Percentiles rank a stretch among this genome's conserved stretches.
These are phyloP conservation scores for Plebejus melissa DNA, from an alignment of 2,888 invertebrate species.

Conservation along the genomic window DNA sequence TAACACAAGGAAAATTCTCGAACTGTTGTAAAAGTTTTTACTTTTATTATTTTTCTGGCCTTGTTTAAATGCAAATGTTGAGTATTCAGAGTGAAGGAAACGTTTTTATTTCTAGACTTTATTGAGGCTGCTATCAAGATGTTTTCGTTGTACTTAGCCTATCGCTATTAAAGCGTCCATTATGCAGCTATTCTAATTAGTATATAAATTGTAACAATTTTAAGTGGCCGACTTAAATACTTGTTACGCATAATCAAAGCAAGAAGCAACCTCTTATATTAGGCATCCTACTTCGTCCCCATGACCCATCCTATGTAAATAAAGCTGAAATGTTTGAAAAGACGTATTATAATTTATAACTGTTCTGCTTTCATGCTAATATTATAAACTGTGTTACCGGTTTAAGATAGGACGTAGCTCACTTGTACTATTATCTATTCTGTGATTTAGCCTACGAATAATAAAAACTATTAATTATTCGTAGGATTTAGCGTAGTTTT, in stretches of 20 bases:
- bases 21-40: not conserved
- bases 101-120: conserved; percentile 5
- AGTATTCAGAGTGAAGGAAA: not conserved
- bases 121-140: not conserved
- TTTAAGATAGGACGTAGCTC: too few species aligned
- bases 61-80: conserved; percentile 1
- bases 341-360: too few species aligned
- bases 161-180: not conserved
- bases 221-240: not conserved
- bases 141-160: not conserved
- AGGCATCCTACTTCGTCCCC: not conserved
- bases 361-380: not conserved
- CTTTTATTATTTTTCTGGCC: conserved; percentile 5
- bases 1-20: not conserved
- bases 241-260: not conserved
- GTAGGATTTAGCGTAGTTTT: too few species aligned
- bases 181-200: conserved; percentile 3
- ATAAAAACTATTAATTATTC: too few species aligned
- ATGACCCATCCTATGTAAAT: too few species aligned
- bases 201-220: not conserved
- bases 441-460: too few species aligned
- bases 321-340: not conserved
- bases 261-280: not conserved
- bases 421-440: too few species aligned
- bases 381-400: not conserved